Evolutionary conservation across 37 sponge, comb jelly and placozoan genomes (phyloP).

Genomic region (Oopsacas minuta): DNA sequence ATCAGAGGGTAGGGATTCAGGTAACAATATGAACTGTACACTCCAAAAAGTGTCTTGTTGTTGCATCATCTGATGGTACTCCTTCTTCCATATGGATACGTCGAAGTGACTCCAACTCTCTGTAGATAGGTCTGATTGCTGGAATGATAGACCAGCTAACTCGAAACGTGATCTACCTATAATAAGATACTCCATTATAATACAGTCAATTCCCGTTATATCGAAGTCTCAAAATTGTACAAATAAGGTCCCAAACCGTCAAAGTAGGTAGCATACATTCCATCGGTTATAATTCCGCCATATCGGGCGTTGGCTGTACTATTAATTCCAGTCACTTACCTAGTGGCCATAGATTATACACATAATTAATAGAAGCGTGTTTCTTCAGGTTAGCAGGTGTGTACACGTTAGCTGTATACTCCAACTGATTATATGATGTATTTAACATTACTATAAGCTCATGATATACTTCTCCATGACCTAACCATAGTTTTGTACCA

Average conservation of each 20-base stretch:
- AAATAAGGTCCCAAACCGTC: no score
- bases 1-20: neutral
- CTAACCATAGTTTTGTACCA: neutral
- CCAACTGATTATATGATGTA: neutral
- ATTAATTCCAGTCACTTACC: no score
- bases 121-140: neutral
- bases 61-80: constrained; percentile 12
- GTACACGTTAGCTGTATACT: constrained; percentile 6
- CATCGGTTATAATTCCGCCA: no score
- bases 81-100: neutral
- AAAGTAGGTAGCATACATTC: no score
- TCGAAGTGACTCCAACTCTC: neutral
- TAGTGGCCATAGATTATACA: neutral
- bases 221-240: no score
- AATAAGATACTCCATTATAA: no score
- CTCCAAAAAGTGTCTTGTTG: neutral
- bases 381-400: neutral
- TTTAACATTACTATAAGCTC: neutral
- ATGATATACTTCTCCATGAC: neutral
- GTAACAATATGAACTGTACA: constrained; percentile 3
- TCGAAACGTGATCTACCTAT: neutral
- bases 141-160: neutral
- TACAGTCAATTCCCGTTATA: no score
- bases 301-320: no score
- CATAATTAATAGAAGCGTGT: neutral